Base-by-base conservation (phyloP, 2,113 vertebrate species). In the Martes martes region DNA sequence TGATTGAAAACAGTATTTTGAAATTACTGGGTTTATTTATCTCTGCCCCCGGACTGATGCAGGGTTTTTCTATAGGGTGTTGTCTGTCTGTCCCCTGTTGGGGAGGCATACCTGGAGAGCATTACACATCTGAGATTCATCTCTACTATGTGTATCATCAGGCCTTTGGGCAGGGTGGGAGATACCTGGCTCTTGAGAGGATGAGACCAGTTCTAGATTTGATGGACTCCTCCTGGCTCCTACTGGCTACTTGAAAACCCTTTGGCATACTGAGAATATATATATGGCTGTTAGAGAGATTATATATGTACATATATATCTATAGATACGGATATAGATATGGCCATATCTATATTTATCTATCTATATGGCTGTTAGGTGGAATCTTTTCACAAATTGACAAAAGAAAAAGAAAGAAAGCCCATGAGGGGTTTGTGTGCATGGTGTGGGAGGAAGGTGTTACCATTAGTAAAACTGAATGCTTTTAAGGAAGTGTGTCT, bases 21-120 rank as follows among this genome's bases (percentile, higher is more conserved):
- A 76, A 95, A 89, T 97, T 82, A 83, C 7, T 63, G 26, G 23
- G 47, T 79, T 97, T 63, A 84, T 59, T 83, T 13, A 94, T n/a
- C 4, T 59, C 16, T 69, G 69, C 26, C 4, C 7, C 52, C 1
- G 81, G 36, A 92, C 82, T 83, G 93, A 63, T 13, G 57, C 14
- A 52, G 36, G 86, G 7, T 84, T 11, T 80, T 81, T 81, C 28
- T 88, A 11, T 94, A 3, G 23, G 19, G 3, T 81, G 33, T 39
- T 39, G 15, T 85, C 23, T 96, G 42, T n/a, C 45, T 52, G 31
- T 83, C 11, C 23, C 63, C 1, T 42, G 14, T 9, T 26, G 15
- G 45, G 39, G 21, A 39, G 63, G 4, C 26, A 65, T 4, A 73
- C 23, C 59, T 18, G 19, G 11, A 65, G 73, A 63, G 42, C 7